Conservation (phyloP, 2,113 vertebrate genomes). For the Menura novaehollandiae region DNA sequence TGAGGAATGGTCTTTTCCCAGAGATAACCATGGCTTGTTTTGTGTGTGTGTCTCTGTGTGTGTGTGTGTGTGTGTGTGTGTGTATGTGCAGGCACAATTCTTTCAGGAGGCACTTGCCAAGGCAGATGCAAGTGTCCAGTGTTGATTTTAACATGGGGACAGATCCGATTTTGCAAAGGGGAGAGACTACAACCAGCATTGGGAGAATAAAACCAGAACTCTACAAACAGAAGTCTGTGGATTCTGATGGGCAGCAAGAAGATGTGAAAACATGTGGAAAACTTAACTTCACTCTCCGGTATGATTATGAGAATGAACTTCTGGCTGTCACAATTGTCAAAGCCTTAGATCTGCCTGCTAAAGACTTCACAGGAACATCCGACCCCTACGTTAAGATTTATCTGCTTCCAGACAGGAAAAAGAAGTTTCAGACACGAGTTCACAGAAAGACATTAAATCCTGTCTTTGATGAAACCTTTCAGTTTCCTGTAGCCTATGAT, state of each 20-base stretch:
- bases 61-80: neutral
- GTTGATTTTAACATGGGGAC: slow-evolving; percentile 90
- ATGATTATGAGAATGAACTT: slow-evolving; percentile 92
- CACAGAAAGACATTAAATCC: slow-evolving; percentile 98
- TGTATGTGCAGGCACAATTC: slow-evolving; percentile 88
- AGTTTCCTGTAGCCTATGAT: slow-evolving; percentile 90
- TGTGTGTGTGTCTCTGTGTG: neutral
- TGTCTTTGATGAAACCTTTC: slow-evolving; percentile 90
- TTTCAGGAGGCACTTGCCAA: slow-evolving; percentile 92
- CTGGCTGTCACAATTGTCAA: slow-evolving; percentile 91
- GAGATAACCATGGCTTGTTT: slow-evolving; percentile 16
- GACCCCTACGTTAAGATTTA: slow-evolving; percentile 98
- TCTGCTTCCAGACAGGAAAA: slow-evolving; percentile 95
- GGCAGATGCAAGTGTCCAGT: slow-evolving; percentile 96
- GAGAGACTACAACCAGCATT: slow-evolving; percentile 92
- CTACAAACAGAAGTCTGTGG: slow-evolving; percentile 97
- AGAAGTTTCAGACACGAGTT: slow-evolving; percentile 97
- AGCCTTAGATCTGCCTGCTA: slow-evolving; percentile 93
- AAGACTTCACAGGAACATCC: slow-evolving; percentile 94
- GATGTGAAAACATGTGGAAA: slow-evolving; percentile 91
- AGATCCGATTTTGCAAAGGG: slow-evolving; percentile 77
- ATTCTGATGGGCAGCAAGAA: slow-evolving; percentile 87
- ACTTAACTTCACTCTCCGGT: slow-evolving; percentile 89
- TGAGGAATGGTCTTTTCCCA: neutral
- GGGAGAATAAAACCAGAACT: slow-evolving; percentile 97